phyloP scores from a whole-genome alignment of 2,888 invertebrate genomes.

The Philonicus albiceps region DNA sequence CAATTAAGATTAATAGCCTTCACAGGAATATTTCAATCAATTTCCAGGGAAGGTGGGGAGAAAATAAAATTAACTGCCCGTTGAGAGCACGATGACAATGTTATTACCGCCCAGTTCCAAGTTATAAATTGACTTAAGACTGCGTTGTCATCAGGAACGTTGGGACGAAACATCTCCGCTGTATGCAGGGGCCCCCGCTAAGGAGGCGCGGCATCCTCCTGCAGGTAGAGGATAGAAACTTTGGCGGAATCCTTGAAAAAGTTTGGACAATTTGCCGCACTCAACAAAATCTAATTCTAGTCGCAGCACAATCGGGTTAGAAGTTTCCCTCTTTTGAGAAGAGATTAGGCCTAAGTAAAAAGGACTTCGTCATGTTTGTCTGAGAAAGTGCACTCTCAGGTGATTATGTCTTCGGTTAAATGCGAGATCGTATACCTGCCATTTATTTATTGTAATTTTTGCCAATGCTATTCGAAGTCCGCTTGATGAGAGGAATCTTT shows the following conservation, averaged over 20 bases:
- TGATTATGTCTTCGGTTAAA: neutral
- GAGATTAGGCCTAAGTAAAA: neutral
- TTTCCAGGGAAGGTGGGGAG: constrained; percentile 34
- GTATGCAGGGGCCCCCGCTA: neutral
- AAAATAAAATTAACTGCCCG: constrained; percentile 36
- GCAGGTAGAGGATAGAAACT: neutral
- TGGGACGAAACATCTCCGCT: neutral
- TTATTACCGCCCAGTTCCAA: neutral
- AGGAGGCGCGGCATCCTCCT: neutral
- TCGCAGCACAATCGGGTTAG: neutral
- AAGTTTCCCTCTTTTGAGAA: neutral
- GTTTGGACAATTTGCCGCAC: neutral
- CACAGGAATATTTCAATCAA: constrained; percentile 52
- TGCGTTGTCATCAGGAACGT: neutral
- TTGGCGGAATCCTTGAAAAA: neutral
- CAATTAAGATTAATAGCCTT: constrained; percentile 53
- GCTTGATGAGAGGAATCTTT: neutral
- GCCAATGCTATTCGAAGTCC: neutral
- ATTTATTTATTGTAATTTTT: neutral
- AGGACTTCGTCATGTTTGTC: neutral
- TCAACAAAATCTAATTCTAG: neutral
- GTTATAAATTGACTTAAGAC: constrained; percentile 14
- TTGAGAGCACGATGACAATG: constrained; percentile 20
- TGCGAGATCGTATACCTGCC: neutral
- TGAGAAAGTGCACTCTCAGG: neutral